Percentiles rank a stretch among this genome's conserved stretches.
phyloP scores from a whole-genome alignment of 2,888 invertebrate species.

The Cylindroiulus punctatus region DNA sequence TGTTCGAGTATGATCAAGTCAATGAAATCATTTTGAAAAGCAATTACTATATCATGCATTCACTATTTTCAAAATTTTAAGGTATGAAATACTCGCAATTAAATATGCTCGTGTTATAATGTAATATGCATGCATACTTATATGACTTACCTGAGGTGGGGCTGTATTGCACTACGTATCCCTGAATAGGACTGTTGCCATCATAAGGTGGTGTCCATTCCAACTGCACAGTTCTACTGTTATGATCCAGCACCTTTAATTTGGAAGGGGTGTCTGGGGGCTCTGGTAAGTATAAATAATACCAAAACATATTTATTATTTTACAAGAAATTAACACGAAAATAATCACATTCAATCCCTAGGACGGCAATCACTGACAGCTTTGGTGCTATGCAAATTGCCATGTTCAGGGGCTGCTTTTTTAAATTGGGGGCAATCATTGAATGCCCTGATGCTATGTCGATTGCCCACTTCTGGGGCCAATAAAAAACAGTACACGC shows the following conservation, averaged over 20 bases:
- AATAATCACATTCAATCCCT: too few species aligned
- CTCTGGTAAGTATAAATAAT: background rate
- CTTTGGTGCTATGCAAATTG: background rate
- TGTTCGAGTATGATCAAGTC: too few species aligned
- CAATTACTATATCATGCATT: too few species aligned
- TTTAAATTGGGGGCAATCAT: too few species aligned
- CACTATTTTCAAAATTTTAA: too few species aligned
- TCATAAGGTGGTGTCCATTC: slow-evolving; percentile 65
- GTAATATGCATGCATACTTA: background rate
- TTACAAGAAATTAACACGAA: too few species aligned
- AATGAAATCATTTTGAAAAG: too few species aligned
- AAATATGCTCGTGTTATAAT: too few species aligned
- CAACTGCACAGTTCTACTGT: slow-evolving; percentile 63
- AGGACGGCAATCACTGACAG: background rate
- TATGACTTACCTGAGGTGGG: slow-evolving; percentile 53
- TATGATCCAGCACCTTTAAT: slow-evolving; percentile 62
- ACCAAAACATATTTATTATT: background rate
- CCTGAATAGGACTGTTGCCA: slow-evolving; percentile 64
- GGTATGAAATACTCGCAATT: too few species aligned
- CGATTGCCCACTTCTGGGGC: too few species aligned
- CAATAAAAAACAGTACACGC: too few species aligned
- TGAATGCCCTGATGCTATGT: too few species aligned
- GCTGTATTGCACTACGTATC: slow-evolving; percentile 64
- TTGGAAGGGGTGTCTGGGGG: slow-evolving; percentile 64
- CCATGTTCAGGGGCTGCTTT: background rate